These are phyloP conservation scores for Gymnoscopelus microlampas DNA, from an alignment of 2,797 vertebrate genomes.

Conservation along the genomic window DNA sequence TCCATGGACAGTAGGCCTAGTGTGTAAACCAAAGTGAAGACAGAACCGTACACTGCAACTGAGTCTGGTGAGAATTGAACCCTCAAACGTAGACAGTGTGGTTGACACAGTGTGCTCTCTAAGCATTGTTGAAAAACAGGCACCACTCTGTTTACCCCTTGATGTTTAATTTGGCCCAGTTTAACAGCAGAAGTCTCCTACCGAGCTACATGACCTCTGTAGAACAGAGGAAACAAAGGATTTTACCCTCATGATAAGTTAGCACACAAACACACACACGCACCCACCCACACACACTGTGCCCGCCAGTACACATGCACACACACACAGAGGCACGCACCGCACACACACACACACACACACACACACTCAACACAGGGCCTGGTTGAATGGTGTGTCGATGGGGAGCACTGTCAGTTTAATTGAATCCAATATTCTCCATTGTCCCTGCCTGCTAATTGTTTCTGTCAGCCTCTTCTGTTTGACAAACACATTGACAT, in stretches of 20 bases:
- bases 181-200: constrained; percentile 55
- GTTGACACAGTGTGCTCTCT: too few relatives aligned
- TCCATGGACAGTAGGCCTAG: too few relatives aligned
- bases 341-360: not conserved
- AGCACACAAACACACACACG: not conserved
- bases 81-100: too few relatives aligned
- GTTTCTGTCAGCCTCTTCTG: constrained; percentile 79
- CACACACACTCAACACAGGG: constrained; percentile 20
- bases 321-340: not conserved
- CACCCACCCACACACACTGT: not conserved
- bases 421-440: constrained; percentile 79
- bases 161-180: too few relatives aligned
- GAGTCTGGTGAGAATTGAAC: too few relatives aligned
- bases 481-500: constrained; percentile 79
- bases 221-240: constrained; percentile 52
- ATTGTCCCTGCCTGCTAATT: constrained; percentile 78
- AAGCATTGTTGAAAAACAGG: too few relatives aligned
- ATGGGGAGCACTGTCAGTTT: constrained; percentile 79
- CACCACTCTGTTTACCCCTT: too few relatives aligned
- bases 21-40: too few relatives aligned
- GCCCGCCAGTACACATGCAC: not conserved
- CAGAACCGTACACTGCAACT: too few relatives aligned
- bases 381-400: constrained; percentile 71
- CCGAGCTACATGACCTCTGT: constrained; percentile 60
- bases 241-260: constrained; percentile 67